Conservation (phyloP, 2,888 invertebrate genomes). For the Dastarcus helophoroides region DNA sequence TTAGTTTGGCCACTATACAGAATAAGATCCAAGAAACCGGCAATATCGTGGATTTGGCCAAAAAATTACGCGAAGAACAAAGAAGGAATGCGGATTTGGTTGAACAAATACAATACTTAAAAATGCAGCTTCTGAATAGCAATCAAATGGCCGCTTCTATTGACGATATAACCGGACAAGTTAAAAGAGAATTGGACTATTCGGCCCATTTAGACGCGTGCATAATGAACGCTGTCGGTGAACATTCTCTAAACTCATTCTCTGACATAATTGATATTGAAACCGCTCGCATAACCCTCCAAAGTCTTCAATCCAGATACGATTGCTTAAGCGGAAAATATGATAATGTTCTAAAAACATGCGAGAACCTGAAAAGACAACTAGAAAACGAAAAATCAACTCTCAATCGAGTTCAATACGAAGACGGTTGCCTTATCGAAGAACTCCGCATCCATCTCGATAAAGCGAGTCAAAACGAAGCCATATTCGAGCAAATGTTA, state of each 20-base stretch:
- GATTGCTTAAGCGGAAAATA: conserved; percentile 27
- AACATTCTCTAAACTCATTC: conserved; percentile 5
- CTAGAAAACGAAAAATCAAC: conserved; percentile 48
- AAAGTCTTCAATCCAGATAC: conserved; percentile 11
- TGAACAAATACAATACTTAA: conserved; percentile 28
- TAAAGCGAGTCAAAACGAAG: conserved; percentile 50
- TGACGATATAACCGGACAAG: conserved; percentile 44
- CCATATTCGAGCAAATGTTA: conserved; percentile 49
- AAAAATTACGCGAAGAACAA: conserved; percentile 43
- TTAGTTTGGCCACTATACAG: conserved; percentile 40
- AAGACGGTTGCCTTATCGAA: conserved; percentile 55
- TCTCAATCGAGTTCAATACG: conserved; percentile 44
- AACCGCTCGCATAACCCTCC: background rate
- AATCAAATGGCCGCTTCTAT: conserved; percentile 32
- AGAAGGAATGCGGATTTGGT: conserved; percentile 35
- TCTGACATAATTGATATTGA: conserved; percentile 3
- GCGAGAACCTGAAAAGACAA: conserved; percentile 38
- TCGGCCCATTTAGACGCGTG: conserved; percentile 49
- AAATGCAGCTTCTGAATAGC: conserved; percentile 27
- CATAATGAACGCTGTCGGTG: conserved; percentile 45
- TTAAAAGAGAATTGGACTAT: conserved; percentile 47
- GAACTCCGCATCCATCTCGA: conserved; percentile 54
- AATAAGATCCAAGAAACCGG: conserved; percentile 43
- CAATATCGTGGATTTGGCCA: conserved; percentile 47
- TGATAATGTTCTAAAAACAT: conserved; percentile 14